These are phyloP conservation scores for Cynopterus sphinx DNA, from an alignment of 2,797 vertebrate species.

Conservation along the genomic window DNA sequence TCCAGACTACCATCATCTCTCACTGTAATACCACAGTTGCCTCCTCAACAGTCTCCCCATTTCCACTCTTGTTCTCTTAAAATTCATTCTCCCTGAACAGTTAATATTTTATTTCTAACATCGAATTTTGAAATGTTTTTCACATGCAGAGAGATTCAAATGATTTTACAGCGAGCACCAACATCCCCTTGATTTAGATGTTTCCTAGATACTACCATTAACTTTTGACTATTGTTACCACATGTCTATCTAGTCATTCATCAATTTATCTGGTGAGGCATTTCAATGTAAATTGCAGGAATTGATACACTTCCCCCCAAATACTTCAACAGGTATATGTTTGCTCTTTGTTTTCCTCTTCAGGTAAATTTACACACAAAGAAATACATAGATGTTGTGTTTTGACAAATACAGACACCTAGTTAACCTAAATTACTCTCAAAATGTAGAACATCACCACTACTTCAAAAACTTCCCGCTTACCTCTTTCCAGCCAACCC, in stretches of 20 bases:
- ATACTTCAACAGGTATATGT: not conserved
- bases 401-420: not conserved
- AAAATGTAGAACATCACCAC: not conserved
- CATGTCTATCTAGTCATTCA: not conserved
- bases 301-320: not conserved
- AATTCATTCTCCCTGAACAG: not conserved
- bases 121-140: not conserved
- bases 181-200: not conserved
- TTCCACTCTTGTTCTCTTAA: not conserved
- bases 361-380: not conserved
- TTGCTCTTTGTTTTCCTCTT: not conserved
- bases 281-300: slow-evolving; percentile 14
- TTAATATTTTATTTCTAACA: not conserved
- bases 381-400: not conserved
- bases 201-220: not conserved
- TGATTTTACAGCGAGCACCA: not conserved
- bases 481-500: not conserved
- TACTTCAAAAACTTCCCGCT: not conserved
- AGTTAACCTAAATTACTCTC: not conserved
- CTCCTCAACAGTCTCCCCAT: not conserved
- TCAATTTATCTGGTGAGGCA: not conserved
- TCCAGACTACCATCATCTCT: not conserved
- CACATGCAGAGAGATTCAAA: not conserved
- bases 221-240: not conserved
- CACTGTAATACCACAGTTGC: not conserved